Base-by-base conservation (phyloP, 2,888 invertebrate species). In the Hypsopygia costalis region DNA sequence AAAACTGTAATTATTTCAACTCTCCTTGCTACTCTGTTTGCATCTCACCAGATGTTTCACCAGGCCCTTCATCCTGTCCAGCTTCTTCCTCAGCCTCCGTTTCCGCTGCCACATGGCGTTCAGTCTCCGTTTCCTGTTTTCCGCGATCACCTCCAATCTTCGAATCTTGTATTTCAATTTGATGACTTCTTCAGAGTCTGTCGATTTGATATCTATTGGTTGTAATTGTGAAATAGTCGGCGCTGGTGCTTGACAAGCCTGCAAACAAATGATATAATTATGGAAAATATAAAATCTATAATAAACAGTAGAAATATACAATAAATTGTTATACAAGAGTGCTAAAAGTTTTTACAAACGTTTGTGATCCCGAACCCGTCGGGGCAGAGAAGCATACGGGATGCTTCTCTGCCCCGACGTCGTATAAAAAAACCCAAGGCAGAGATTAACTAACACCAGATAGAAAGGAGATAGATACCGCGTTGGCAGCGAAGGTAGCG, bases 31-130 rank as follows among this genome's bases (percentile, higher is more conserved):
- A 25, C 41, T 60, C 43, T 25, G 25, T 25, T 69, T 74, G 45
- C 61, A 55, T 43, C 61, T 72, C 6, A 81, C 68, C 39, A 82
- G 62, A 60, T 82, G 78, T 49, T 70, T 70, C 3, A 85, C 60
- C 41, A 81, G 53, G 31, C 46, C 43, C 11, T 69, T 76, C 69
- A 81, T 69, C 33, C 57, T 50, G 0, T 70, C 66, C n/a, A 83
- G 30, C 46, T 80, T 80, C 39, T 56, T 73, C 27, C 54, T 49
- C 6, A 82, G 54, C 11, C 73, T 55, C 36, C 59, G 56, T 28
- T 71, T 74, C 0, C 64, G 54, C 39, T 76, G 78, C 75, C 78
- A 75, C 69, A 82, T 67, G 0, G 70, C 52, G 20, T 73, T 70
- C 6, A 82, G 50, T 34, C 66, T 66, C 22, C 58, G 63, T 44